Base-by-base conservation (phyloP, 2,888 invertebrate species). In the Perithous albicinctus region DNA sequence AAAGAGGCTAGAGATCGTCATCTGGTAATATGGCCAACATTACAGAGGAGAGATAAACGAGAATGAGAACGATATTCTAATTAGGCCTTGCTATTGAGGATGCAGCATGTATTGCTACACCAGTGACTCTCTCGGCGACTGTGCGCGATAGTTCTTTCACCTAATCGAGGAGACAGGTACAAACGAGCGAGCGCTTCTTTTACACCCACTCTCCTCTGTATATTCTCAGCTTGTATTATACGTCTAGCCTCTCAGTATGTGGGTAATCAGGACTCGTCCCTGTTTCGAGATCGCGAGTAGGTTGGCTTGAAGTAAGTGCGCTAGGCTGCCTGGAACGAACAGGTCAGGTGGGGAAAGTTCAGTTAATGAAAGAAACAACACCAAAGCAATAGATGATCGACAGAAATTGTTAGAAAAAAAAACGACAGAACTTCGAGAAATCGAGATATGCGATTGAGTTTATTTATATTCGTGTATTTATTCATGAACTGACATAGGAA, bases 191-290 rank as follows among this genome's bases (percentile, higher is more conserved):
- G 12, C n/a, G 23, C 12, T 26, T 51, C n/a, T n/a, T n/a, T n/a
- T n/a, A 35, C 56, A 66, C 54, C 63, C 72, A 61, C 38, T 67
- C 29, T n/a, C n/a, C 72, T 23, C 26, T 64, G 20, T 61, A 12
- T 43, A 3, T 43, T n/a, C 15, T n/a, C 18, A 18, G 15, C 18
- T 15, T 69, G 35, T 38, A 29, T n/a, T n/a, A n/a, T n/a, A n/a
- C 51, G 54, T 32, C 38, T 43, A 59, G 29, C 15, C 51, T 48
- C 82, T n/a, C n/a, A n/a, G 85, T 86, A 88, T 89, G 87, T 89
- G 85, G 89, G 88, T 89, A 88, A 89, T 85, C 85, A 79, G 89
- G 86, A 84, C 88, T 87, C 86, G 88, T 87, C 86, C 88, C 85
- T 88, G 82, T 88, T n/a, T 87, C 86, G 84, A 83, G 86, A 88